Evolutionary conservation across 2,113 vertebrate genomes (phyloP).

Genomic region (Trochalopteron elliotii): DNA sequence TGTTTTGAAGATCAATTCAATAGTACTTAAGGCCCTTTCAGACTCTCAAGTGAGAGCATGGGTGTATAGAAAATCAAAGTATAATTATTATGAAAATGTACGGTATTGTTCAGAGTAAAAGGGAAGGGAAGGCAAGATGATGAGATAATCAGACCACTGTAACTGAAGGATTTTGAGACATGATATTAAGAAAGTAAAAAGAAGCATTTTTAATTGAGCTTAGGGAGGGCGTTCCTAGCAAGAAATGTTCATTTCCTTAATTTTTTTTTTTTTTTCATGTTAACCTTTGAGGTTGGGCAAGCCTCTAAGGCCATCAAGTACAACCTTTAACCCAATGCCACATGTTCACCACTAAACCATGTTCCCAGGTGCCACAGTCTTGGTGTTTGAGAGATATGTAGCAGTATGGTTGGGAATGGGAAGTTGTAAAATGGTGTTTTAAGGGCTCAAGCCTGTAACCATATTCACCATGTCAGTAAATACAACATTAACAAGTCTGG

Average conservation of each 20-base stretch:
- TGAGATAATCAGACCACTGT: conserved; percentile 51
- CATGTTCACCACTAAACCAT: neutral
- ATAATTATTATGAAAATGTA: conserved; percentile 56
- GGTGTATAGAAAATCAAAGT: conserved; percentile 53
- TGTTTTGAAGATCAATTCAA: conserved; percentile 41
- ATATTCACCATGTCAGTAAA: neutral
- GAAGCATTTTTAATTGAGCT: neutral
- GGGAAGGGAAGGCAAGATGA: conserved; percentile 26
- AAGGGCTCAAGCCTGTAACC: neutral
- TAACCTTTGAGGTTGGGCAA: neutral
- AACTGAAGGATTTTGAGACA: conserved; percentile 29
- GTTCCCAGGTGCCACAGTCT: neutral
- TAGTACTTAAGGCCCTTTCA: conserved; percentile 30
- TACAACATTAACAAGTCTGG: neutral
- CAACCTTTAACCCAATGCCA: neutral
- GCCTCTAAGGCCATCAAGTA: neutral
- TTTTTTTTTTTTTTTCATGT: neutral
- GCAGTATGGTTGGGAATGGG: neutral
- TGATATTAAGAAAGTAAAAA: conserved; percentile 3
- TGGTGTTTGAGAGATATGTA: conserved; percentile 9
- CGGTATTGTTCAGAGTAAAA: conserved; percentile 38
- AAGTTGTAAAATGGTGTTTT: neutral
- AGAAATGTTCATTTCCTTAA: conserved; percentile 17
- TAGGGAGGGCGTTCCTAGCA: neutral
- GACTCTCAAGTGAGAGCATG: neutral